A percentile compares a stretch with the other conserved stretches of the same genome.
Conservation (phyloP, 2,888 invertebrate genomes). For the Ophion slaviceki region DNA sequence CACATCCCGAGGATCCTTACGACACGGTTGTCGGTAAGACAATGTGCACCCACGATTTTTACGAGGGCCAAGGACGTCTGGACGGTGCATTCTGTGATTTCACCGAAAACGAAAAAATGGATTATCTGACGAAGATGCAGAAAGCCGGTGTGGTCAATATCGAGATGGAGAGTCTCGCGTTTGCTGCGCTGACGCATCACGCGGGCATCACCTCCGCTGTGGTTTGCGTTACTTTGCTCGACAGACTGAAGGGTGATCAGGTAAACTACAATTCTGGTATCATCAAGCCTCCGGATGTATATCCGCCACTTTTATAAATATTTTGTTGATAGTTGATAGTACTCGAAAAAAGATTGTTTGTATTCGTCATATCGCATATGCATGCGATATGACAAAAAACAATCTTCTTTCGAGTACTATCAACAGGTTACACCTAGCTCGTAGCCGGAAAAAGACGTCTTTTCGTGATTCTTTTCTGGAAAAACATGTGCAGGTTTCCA, state of each 20-base stretch:
- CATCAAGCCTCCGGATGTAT: not conserved
- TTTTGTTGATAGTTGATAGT: too few species aligned
- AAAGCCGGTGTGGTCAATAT: conserved; percentile 95
- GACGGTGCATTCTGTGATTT: conserved; percentile 99
- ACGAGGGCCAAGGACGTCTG: conserved; percentile 98
- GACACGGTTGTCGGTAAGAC: conserved; percentile 96
- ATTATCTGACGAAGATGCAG: conserved; percentile 91
- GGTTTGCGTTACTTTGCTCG: conserved; percentile 95
- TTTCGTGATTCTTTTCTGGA: too few species aligned
- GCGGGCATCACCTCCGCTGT: conserved; percentile 97
- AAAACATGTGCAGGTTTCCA: too few species aligned
- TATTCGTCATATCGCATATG: too few species aligned
- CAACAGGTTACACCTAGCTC: too few species aligned
- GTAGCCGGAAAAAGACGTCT: too few species aligned
- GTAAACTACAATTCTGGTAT: conserved; percentile 83
- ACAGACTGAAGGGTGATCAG: conserved; percentile 97
- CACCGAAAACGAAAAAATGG: conserved; percentile 94
- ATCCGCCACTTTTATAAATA: too few species aligned
- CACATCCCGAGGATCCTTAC: conserved; percentile 90
- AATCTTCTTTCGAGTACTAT: too few species aligned
- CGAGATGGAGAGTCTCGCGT: conserved; percentile 98
- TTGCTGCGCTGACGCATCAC: conserved; percentile 96
- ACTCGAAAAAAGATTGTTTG: too few species aligned
- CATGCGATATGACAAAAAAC: too few species aligned
- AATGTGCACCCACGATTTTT: conserved; percentile 98